Evolutionary conservation across 2,113 vertebrate species (phyloP).

Genomic region (Pangasianodon gigas): DNA sequence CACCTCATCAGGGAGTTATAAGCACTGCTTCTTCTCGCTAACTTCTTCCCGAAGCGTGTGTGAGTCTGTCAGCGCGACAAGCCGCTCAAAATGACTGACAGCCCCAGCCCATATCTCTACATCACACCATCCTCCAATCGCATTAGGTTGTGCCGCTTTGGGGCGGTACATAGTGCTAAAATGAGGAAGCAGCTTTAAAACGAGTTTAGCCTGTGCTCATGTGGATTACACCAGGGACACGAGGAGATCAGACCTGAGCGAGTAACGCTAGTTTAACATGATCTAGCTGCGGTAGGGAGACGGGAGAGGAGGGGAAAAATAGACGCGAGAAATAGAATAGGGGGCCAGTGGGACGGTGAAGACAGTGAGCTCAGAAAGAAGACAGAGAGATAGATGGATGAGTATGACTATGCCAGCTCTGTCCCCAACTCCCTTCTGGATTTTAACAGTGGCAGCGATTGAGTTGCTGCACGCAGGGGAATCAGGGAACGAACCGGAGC

Average conservation of each 20-base stretch:
- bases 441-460: constrained; percentile 16
- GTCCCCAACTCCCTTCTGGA: constrained; percentile 42
- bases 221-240: constrained; percentile 32
- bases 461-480: not conserved
- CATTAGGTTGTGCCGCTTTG: constrained; percentile 46
- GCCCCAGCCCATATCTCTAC: constrained; percentile 50
- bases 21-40: not conserved
- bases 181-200: constrained; percentile 56
- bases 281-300: constrained; percentile 16
- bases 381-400: constrained; percentile 48
- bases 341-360: constrained; percentile 32
- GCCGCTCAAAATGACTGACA: constrained; percentile 63
- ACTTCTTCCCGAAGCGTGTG: constrained; percentile 1
- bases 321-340: constrained; percentile 37
- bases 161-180: constrained; percentile 38
- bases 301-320: not conserved
- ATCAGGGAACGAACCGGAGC: not conserved
- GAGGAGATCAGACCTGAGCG: constrained; percentile 2
- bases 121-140: constrained; percentile 51
- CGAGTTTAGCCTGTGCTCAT: constrained; percentile 51
- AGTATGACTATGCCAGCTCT: constrained; percentile 8
- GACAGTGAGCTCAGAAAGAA: constrained; percentile 29
- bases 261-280: constrained; percentile 29
- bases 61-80: constrained; percentile 34
- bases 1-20: not conserved